Evolutionary conservation across 2,888 invertebrate genomes (phyloP).

Genomic region (Morpho achilles): DNA sequence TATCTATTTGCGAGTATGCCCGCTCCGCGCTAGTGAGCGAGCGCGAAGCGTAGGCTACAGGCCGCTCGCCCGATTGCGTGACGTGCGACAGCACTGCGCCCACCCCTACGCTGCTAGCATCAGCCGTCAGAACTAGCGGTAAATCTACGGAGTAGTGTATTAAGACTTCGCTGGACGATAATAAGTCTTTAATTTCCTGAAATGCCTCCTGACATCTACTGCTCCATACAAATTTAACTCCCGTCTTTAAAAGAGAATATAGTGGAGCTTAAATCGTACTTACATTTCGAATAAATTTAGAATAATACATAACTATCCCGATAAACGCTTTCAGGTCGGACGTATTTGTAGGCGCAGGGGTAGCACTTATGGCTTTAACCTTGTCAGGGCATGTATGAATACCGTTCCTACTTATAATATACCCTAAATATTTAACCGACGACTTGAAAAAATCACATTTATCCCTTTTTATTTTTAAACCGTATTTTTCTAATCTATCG

Average conservation of each 20-base stretch:
- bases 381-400: constrained; percentile 22
- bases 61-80: background rate
- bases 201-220: background rate
- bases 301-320: constrained; percentile 41
- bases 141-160: constrained; percentile 13
- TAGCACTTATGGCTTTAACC: constrained; percentile 13
- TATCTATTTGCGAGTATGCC: no score
- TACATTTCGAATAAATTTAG: constrained; percentile 35
- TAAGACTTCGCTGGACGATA: constrained; percentile 8
- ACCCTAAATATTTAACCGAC: no score
- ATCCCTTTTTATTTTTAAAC: constrained; percentile 9
- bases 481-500: constrained; percentile 7
- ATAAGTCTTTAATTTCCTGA: background rate
- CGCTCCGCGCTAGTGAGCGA: no score
- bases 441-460: background rate
- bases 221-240: background rate
- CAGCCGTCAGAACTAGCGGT: constrained; percentile 16
- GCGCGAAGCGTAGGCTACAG: background rate
- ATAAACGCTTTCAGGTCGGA: constrained; percentile 3
- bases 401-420: constrained; percentile 5
- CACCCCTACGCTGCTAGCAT: constrained; percentile 17
- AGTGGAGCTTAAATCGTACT: constrained; percentile 13
- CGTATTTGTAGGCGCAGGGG: constrained; percentile 9
- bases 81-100: constrained; percentile 9
- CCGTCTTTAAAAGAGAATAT: constrained; percentile 1